Base-by-base conservation (phyloP, 2,888 invertebrate genomes). In the Helobdella robusta region DNA sequence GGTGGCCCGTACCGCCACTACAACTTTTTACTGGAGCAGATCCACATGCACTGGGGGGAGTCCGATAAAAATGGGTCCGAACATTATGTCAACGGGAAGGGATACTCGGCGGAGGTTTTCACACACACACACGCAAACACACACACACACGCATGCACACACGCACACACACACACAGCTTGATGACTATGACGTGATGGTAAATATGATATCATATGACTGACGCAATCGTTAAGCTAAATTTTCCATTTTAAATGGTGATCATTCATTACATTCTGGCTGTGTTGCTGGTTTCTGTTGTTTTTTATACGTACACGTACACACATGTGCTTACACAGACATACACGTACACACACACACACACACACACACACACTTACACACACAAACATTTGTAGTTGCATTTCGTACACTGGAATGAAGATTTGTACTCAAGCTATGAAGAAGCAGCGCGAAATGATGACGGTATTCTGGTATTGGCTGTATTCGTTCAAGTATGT, bases 341-440 rank as follows among this genome's bases (percentile, higher is more conserved):
- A 36, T 30, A 3, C 48, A 50, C 18, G 11, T 23, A 20, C 59
- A 32, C 59, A 34, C 23, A 20, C 52, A 50, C 56, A 18, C 20
- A 25, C 56, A 34, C 35, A 23, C 59, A 20, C 44, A n/a, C 25
- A 23, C 32, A n/a, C 3, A 23, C 50, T 15, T 5, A 52, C 54
- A 32, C 54, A 54, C 23, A 18, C 25, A 20, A 25, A 28, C 25
- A 20, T 25, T 20, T 30, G 20, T 2, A 67, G 67, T 34, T 67
- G 18, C 67, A 67, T 58, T 59, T 67, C 25, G 67, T 67, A 8
- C 67, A 67, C 34, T 67, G 67, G 67, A 67, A 67, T 34, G 62
- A 59, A 30, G 64, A 64, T 40, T 32, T 60, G 34, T 67, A 64
- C 59, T 59, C 59, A n/a, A 35, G 58, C 28, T 67, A 64, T 35